Percentiles rank a stretch among this genome's conserved stretches.
Conservation (phyloP, 2,113 vertebrate species). For the Semnornis frantzii region DNA sequence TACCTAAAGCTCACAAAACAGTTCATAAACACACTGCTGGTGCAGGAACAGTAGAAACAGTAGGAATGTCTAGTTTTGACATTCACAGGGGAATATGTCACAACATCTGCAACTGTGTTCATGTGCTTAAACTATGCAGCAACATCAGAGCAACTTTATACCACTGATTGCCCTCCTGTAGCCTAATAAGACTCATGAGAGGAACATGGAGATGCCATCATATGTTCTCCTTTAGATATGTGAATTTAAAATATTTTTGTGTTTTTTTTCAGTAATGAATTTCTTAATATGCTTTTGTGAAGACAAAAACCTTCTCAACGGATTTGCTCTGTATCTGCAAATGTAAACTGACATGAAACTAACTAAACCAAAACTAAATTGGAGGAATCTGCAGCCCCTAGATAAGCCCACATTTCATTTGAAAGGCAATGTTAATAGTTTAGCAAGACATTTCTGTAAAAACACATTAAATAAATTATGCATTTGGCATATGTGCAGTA, state of each 20-base stretch:
- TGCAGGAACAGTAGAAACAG: neutral
- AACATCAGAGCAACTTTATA: neutral
- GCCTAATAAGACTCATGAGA: neutral
- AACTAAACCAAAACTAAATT: neutral
- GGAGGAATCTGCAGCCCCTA: neutral
- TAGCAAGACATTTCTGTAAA: neutral
- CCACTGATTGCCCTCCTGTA: neutral
- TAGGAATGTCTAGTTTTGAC: neutral
- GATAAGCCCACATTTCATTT: neutral
- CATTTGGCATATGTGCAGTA: neutral
- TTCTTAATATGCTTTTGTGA: neutral
- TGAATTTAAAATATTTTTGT: neutral
- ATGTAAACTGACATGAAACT: neutral
- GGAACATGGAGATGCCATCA: neutral
- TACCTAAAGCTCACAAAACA: neutral
- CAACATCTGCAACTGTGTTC: neutral
- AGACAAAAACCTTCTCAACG: neutral
- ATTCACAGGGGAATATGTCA: neutral
- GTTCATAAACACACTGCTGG: neutral
- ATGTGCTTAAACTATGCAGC: neutral
- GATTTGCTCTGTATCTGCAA: neutral
- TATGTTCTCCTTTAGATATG: neutral
- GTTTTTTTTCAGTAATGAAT: neutral
- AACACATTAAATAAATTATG: conserved; percentile 9
- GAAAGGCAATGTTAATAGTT: neutral